Evolutionary conservation across 2,888 invertebrate genomes (phyloP).

Genomic region (Urechis unicinctus): DNA sequence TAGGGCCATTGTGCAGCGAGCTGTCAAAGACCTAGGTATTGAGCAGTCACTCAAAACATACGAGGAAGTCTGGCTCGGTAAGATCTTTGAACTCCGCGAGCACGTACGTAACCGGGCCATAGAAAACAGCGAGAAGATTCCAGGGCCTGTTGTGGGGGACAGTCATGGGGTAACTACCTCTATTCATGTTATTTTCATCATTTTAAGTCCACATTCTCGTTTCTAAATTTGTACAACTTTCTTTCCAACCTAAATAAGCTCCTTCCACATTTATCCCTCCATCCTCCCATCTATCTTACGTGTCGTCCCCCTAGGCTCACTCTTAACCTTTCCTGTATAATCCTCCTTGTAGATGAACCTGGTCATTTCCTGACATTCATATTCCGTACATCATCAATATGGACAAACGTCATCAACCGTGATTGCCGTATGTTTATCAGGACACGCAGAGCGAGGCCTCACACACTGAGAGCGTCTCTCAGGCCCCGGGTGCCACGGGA

Average conservation of each 20-base stretch:
- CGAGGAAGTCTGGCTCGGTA: slow-evolving; percentile 51
- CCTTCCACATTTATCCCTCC: too few relatives aligned
- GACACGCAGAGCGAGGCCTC: slow-evolving; percentile 38
- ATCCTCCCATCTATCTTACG: too few relatives aligned
- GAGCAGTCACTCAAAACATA: slow-evolving; percentile 49
- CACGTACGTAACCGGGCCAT: slow-evolving; percentile 22
- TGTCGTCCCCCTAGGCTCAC: too few relatives aligned
- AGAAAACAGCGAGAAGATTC: background rate
- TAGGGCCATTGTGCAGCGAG: slow-evolving; percentile 47
- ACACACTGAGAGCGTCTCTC: slow-evolving; percentile 10
- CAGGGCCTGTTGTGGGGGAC: background rate
- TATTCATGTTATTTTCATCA: too few relatives aligned
- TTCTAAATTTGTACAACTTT: too few relatives aligned
- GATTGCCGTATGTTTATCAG: too few relatives aligned
- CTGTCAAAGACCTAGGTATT: slow-evolving; percentile 47
- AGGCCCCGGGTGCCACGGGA: background rate
- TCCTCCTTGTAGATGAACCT: too few relatives aligned
- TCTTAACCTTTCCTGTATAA: background rate
- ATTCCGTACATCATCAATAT: too few relatives aligned
- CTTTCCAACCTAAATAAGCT: too few relatives aligned
- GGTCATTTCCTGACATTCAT: too few relatives aligned
- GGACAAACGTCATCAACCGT: too few relatives aligned
- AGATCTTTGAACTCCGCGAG: slow-evolving; percentile 41
- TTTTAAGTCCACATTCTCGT: too few relatives aligned
- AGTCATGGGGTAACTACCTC: background rate